A percentile compares a stretch with the other conserved stretches of the same genome.
These are phyloP conservation scores for Erebia epiphron DNA, from an alignment of 2,888 invertebrate genomes.

Conservation along the genomic window DNA sequence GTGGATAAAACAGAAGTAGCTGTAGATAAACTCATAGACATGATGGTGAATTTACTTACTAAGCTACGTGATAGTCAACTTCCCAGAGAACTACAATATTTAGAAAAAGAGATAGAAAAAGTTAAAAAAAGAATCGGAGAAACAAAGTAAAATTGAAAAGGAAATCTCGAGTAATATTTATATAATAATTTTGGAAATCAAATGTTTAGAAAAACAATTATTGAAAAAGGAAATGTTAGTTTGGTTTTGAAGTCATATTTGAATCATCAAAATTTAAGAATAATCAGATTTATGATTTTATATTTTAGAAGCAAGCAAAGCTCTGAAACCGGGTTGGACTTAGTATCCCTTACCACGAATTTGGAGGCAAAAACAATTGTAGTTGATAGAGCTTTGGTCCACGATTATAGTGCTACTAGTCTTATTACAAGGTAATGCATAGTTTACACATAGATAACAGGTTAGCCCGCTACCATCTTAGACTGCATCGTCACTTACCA, in stretches of 20 bases:
- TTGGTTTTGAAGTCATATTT: not conserved
- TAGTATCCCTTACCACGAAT: too few species aligned
- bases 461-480: too few species aligned
- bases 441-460: too few species aligned
- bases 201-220: not conserved
- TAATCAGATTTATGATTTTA: conserved; percentile 25
- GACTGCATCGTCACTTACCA: too few species aligned
- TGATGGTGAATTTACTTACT: conserved; percentile 49
- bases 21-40: conserved; percentile 45
- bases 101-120: conserved; percentile 60
- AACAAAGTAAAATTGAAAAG: conserved; percentile 1
- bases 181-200: not conserved
- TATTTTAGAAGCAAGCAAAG: conserved; percentile 58
- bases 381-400: too few species aligned
- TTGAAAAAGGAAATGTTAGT: too few species aligned
- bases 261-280: not conserved
- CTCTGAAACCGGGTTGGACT: conserved; percentile 50
- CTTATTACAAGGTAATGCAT: too few species aligned
- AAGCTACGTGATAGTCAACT: conserved; percentile 55
- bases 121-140: conserved; percentile 39
- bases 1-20: conserved; percentile 54
- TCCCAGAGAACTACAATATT: conserved; percentile 57
- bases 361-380: too few species aligned
- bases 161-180: not conserved
- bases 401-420: too few species aligned